Evolutionary conservation across 2,797 vertebrate genomes (phyloP).

Genomic region (Mergus octosetaceus): DNA sequence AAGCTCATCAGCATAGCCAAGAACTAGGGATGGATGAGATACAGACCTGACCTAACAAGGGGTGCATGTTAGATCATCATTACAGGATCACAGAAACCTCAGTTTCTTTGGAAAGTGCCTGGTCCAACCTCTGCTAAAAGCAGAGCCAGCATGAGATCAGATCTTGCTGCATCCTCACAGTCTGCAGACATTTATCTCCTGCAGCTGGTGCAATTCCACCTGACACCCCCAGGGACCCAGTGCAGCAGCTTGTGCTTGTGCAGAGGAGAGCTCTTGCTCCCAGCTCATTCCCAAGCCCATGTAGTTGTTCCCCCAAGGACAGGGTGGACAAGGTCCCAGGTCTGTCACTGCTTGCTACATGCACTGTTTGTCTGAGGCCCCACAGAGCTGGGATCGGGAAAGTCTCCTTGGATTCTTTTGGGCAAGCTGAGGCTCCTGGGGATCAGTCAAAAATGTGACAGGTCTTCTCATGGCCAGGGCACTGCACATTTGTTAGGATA

Average conservation of each 20-base stretch:
- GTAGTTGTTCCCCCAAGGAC: background rate
- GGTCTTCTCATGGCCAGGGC: background rate
- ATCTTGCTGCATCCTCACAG: background rate
- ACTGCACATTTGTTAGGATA: background rate
- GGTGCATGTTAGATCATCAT: background rate
- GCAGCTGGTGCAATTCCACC: background rate
- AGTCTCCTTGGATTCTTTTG: background rate
- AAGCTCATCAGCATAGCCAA: conserved; percentile 23
- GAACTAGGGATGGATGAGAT: conserved; percentile 8
- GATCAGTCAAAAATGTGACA: background rate
- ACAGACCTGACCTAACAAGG: background rate
- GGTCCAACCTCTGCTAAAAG: background rate
- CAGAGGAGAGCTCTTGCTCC: background rate
- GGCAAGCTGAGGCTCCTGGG: background rate
- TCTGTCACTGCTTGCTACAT: background rate
- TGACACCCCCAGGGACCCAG: background rate
- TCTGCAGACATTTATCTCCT: background rate
- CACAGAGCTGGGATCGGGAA: background rate
- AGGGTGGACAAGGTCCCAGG: background rate
- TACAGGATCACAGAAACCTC: background rate
- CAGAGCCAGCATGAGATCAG: background rate
- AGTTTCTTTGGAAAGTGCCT: background rate
- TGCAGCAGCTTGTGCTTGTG: background rate
- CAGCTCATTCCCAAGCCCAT: background rate
- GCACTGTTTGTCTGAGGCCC: background rate